Conservation (phyloP, 2,797 vertebrate species). For the Enteromius argenteus region DNA sequence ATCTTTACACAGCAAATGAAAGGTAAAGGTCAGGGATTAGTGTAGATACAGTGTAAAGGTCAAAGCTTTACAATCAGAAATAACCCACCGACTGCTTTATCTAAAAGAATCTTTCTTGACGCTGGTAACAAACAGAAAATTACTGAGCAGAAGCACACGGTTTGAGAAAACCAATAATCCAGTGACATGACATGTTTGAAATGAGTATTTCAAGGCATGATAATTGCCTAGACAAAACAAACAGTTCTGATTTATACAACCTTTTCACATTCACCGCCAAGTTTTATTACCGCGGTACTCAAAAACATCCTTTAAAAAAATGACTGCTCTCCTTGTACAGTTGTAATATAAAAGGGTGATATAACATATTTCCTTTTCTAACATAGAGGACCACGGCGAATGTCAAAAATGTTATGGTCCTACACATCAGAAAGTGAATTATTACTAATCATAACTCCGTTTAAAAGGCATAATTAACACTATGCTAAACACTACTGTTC, state of each 20-base stretch:
- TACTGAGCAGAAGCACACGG: background rate
- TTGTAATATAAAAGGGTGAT: constrained; percentile 15
- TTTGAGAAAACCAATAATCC: constrained; percentile 8
- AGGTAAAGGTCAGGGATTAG: constrained; percentile 68
- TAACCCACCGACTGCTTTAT: constrained; percentile 13
- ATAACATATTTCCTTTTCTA: constrained; percentile 20
- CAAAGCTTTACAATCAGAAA: constrained; percentile 42
- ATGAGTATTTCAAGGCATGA: background rate
- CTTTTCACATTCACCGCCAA: constrained; percentile 14
- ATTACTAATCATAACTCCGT: constrained; percentile 30
- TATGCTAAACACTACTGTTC: constrained; percentile 29
- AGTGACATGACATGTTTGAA: background rate
- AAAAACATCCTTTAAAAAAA: constrained; percentile 30
- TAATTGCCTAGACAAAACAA: constrained; percentile 17
- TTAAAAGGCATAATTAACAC: constrained; percentile 36
- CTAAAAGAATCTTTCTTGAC: background rate
- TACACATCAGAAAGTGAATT: constrained; percentile 25
- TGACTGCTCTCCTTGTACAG: constrained; percentile 2
- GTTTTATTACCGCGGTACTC: constrained; percentile 6
- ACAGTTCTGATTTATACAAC: constrained; percentile 24
- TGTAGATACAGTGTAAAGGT: constrained; percentile 58
- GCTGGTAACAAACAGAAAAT: constrained; percentile 33
- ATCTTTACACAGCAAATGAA: constrained; percentile 64
- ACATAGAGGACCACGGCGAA: background rate
- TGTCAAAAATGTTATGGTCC: constrained; percentile 22